A percentile compares a stretch with the other conserved stretches of the same genome.
These are phyloP conservation scores for Drosophila prolongata DNA, from an alignment of 2,888 invertebrate genomes.

Conservation along the genomic window DNA sequence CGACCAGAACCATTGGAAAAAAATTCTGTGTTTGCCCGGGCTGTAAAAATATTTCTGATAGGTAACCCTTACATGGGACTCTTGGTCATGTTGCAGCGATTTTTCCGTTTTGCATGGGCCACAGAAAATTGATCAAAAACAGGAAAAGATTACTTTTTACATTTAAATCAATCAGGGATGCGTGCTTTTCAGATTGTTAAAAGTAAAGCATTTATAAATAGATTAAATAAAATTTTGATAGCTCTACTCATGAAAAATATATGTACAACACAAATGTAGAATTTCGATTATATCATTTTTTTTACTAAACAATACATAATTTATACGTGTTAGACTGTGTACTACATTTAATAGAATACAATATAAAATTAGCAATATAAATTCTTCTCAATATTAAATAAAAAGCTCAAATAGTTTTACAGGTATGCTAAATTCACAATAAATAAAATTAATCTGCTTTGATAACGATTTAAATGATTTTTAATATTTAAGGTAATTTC, in stretches of 20 bases:
- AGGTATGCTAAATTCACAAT: too few relatives aligned
- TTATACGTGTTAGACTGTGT: too few relatives aligned
- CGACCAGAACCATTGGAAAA: constrained; percentile 21
- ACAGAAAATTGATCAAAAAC: constrained; percentile 1
- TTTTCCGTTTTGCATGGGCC: constrained; percentile 1
- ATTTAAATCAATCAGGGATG: constrained; percentile 3
- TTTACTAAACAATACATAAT: not conserved
- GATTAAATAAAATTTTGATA: too few relatives aligned
- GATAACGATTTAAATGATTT: too few relatives aligned
- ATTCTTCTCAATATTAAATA: too few relatives aligned
- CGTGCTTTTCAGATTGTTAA: not conserved
- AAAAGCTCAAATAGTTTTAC: too few relatives aligned
- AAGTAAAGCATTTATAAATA: not conserved
- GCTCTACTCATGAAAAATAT: too few relatives aligned
- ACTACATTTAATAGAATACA: too few relatives aligned
- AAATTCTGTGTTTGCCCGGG: constrained; percentile 10
- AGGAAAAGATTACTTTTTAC: constrained; percentile 12
- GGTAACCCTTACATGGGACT: not conserved
- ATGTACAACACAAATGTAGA: not conserved
- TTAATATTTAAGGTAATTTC: too few relatives aligned
- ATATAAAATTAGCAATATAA: too few relatives aligned
- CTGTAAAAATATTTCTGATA: constrained; percentile 22
- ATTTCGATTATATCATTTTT: not conserved
- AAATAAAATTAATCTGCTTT: too few relatives aligned
- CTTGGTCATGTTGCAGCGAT: not conserved